Percentiles rank a stretch among this genome's conserved stretches.
These are phyloP conservation scores for Macrotrachela quadricornifera DNA, from an alignment of 1,140 invertebrate species.

Conservation along the genomic window DNA sequence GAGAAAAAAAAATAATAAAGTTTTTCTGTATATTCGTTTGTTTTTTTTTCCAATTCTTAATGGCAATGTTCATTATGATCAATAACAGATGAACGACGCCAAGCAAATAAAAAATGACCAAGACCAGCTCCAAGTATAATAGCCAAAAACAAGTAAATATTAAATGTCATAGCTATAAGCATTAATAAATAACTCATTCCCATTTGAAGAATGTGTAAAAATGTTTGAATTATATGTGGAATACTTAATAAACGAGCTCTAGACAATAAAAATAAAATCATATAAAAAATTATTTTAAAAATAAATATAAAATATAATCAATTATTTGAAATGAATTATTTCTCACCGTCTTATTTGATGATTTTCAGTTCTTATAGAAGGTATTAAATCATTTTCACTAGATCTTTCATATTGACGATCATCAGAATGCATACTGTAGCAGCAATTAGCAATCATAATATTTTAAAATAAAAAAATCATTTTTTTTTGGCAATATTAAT, in stretches of 20 bases:
- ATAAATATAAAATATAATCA: background rate
- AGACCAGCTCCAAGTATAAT: conserved; percentile 65
- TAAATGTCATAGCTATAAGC: conserved; percentile 96
- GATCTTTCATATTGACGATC: background rate
- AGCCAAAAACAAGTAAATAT: conserved; percentile 70
- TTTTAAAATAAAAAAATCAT: too few relatives aligned
- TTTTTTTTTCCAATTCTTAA: conserved; percentile 26
- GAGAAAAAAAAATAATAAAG: too few relatives aligned
- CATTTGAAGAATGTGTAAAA: conserved; percentile 68
- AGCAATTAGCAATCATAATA: too few relatives aligned
- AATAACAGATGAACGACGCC: conserved; percentile 59
- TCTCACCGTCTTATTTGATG: background rate
- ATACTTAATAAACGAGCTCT: conserved; percentile 16
- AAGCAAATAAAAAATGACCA: conserved; percentile 80
- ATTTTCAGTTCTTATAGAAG: background rate
- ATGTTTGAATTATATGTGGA: conserved; percentile 56
- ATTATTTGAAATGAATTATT: background rate
- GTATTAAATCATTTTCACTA: background rate
- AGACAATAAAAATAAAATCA: conserved; percentile 10
- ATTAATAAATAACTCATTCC: conserved; percentile 75
- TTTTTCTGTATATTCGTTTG: too few relatives aligned
- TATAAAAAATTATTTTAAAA: too few relatives aligned
- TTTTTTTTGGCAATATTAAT: background rate
- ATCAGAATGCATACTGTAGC: too few relatives aligned
- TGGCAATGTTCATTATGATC: conserved; percentile 87